These are phyloP conservation scores for Oikopleura albicans DNA, from an alignment of 23 tunicate species.

Conservation along the genomic window DNA sequence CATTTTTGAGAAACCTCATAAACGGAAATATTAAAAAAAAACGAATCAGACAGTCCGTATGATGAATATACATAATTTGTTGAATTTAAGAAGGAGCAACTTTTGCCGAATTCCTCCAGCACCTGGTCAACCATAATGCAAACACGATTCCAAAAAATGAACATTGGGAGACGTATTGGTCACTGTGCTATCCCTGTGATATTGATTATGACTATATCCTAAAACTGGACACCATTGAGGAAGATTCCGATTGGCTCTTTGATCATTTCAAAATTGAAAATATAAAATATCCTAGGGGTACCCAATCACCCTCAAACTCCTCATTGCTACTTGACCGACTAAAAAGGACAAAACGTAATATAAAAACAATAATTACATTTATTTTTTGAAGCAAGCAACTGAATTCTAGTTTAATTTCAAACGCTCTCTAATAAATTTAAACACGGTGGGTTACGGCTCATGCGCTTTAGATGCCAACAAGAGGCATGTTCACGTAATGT, in stretches of 20 bases:
- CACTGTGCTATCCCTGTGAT: neutral
- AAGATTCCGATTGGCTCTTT: conserved; percentile 14
- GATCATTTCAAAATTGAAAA: neutral
- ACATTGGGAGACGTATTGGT: conserved; percentile 12
- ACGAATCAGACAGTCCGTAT: no score
- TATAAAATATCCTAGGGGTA: neutral
- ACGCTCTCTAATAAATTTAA: no score
- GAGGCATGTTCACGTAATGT: no score
- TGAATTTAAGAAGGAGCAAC: conserved; percentile 17
- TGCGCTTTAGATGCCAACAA: no score
- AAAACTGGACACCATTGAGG: conserved; percentile 10
- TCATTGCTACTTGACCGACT: neutral
- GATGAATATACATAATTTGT: no score
- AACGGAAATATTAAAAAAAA: no score
- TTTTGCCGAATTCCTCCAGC: conserved; percentile 25
- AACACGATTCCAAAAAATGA: conserved; percentile 5
- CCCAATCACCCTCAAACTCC: neutral
- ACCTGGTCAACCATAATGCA: conserved; percentile 22
- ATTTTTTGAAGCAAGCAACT: no score
- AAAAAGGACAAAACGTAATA: no score
- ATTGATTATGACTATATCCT: conserved; percentile 9
- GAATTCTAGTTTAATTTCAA: no score
- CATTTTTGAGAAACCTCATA: no score
- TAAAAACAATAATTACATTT: no score
- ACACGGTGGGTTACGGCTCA: no score